Percentiles rank a stretch among this genome's conserved stretches.
These are phyloP conservation scores for Ptyas mucosa DNA, from an alignment of 2,113 vertebrate species.

Conservation along the genomic window DNA sequence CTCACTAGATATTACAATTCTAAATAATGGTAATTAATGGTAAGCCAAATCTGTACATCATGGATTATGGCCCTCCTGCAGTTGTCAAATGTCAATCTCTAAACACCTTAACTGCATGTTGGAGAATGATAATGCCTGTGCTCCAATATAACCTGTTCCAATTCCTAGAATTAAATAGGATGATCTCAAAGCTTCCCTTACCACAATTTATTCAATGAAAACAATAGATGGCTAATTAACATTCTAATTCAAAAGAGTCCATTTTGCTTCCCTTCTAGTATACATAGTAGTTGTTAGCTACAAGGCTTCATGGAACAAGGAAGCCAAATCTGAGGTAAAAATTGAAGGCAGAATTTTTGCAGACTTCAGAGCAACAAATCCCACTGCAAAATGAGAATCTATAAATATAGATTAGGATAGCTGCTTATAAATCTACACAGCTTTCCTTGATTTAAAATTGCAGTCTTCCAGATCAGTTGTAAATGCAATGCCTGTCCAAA, in stretches of 20 bases:
- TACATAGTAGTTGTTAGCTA: neutral
- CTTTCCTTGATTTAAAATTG: conserved; percentile 23
- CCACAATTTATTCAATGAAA: neutral
- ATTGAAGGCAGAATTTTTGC: neutral
- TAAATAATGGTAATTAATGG: neutral
- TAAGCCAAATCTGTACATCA: neutral
- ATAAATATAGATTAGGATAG: conserved; percentile 2
- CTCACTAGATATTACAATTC: neutral
- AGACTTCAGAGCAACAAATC: neutral
- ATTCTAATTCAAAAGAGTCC: neutral
- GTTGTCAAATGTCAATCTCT: neutral
- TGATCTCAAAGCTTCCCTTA: neutral
- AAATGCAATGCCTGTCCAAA: conserved; percentile 36
- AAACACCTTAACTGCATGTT: neutral
- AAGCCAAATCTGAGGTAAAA: neutral
- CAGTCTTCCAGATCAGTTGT: conserved; percentile 33
- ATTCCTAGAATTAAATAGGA: neutral
- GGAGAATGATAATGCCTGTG: neutral
- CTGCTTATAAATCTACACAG: conserved; percentile 28
- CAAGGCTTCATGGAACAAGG: neutral
- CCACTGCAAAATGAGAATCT: neutral
- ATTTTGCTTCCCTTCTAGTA: neutral
- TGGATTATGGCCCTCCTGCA: neutral
- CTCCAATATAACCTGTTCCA: neutral
- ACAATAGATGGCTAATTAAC: neutral